phyloP scores from a whole-genome alignment of 1,140 invertebrate genomes.

The Samia ricini region DNA sequence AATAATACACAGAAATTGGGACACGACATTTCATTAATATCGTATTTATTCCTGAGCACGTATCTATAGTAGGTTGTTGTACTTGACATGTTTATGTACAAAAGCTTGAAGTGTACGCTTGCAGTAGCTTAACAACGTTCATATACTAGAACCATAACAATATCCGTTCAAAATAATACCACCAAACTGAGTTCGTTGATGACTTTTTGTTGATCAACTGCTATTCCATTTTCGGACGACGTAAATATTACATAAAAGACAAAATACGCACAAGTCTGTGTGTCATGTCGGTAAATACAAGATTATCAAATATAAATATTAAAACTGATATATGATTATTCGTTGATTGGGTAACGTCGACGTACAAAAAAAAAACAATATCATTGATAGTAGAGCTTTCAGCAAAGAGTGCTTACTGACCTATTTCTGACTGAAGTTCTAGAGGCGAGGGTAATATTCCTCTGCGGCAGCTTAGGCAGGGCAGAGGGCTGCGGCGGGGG shows the following conservation, averaged over 20 bases:
- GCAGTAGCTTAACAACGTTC: conserved; percentile 28
- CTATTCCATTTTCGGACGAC: neutral
- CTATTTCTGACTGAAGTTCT: conserved; percentile 63
- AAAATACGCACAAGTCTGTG: conserved; percentile 5
- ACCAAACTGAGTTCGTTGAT: neutral
- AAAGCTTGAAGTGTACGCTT: conserved; percentile 33
- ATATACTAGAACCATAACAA: conserved; percentile 19
- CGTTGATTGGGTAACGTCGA: no score
- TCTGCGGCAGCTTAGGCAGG: conserved; percentile 45
- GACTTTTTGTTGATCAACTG: neutral
- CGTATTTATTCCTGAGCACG: conserved; percentile 19
- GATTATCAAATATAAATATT: neutral
- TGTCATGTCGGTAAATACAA: conserved; percentile 7
- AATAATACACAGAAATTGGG: conserved; percentile 28
- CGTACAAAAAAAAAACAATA: neutral
- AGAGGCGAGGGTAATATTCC: conserved; percentile 64
- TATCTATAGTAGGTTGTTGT: conserved; percentile 35
- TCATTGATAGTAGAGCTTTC: neutral
- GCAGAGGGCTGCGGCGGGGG: conserved; percentile 31
- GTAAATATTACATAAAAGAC: conserved; percentile 6
- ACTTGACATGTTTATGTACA: conserved; percentile 56
- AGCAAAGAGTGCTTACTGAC: conserved; percentile 33
- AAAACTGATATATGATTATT: neutral
- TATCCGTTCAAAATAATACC: conserved; percentile 15
- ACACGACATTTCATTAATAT: conserved; percentile 29